Percentiles rank a stretch among this genome's conserved stretches.
Conservation (phyloP, 2,113 vertebrate species). For the Limnothrissa miodon region DNA sequence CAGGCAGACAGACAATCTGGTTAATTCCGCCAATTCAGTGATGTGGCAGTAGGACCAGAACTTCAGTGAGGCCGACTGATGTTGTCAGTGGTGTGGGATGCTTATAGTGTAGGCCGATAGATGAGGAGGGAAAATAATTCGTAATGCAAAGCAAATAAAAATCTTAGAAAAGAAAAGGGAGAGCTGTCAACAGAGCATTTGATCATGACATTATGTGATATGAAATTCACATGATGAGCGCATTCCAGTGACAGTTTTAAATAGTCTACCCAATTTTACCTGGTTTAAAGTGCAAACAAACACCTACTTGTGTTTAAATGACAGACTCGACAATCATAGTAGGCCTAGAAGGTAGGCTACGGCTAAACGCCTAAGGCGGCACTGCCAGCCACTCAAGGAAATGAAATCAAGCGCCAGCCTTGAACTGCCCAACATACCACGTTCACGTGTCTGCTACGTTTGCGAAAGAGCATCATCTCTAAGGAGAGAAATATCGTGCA, state of each 20-base stretch:
- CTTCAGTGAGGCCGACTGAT: not conserved
- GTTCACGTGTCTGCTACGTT: not conserved
- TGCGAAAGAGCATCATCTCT: not conserved
- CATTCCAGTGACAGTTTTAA: not conserved
- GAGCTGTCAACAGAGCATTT: not conserved
- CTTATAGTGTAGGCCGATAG: not conserved
- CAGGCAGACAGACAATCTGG: not conserved
- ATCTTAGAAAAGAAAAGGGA: not conserved
- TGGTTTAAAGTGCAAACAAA: not conserved
- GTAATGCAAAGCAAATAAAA: conserved; percentile 4
- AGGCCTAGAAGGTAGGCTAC: not conserved
- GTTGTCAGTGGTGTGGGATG: not conserved
- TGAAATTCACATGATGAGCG: not conserved
- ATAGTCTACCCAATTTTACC: not conserved
- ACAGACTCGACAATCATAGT: not conserved
- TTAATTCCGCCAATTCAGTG: not conserved
- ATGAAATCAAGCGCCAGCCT: not conserved
- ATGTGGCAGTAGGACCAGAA: not conserved
- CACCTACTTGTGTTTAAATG: not conserved
- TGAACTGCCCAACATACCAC: not conserved
- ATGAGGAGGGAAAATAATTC: not conserved
- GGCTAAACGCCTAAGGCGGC: not conserved
- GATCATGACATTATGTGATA: not conserved
- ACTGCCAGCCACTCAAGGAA: not conserved
- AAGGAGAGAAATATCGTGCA: not conserved